Evolutionary conservation across 2,113 vertebrate species (phyloP).

Genomic region (Trematocara macrostoma): DNA sequence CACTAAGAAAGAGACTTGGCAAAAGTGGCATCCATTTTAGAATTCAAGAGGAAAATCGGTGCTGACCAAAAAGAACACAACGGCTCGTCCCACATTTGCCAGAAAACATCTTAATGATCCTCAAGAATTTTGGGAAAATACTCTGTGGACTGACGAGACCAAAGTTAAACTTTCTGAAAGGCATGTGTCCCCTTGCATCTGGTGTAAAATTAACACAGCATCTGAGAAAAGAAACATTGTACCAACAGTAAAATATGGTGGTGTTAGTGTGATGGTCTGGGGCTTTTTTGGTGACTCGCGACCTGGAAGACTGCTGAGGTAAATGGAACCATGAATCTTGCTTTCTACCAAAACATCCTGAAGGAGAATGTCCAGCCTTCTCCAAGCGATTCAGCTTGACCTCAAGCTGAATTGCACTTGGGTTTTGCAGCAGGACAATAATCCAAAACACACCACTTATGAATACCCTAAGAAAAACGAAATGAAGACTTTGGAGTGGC

Average conservation of each 20-base stretch:
- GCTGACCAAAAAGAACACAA: background rate
- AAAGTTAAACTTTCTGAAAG: background rate
- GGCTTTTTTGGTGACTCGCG: background rate
- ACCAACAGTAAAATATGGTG: background rate
- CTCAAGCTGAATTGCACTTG: background rate
- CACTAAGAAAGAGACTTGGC: background rate
- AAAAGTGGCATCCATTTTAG: background rate
- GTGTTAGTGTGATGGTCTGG: background rate
- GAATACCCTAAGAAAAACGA: background rate
- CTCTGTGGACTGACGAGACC: background rate
- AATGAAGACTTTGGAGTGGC: background rate
- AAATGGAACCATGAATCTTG: background rate
- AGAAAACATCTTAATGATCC: background rate
- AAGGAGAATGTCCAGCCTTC: background rate
- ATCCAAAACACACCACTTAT: background rate
- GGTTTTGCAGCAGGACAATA: background rate
- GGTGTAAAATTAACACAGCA: background rate
- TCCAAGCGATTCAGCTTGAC: background rate
- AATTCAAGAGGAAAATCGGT: background rate
- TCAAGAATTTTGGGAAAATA: background rate
- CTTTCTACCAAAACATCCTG: background rate
- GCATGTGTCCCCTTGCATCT: background rate
- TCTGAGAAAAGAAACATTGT: background rate
- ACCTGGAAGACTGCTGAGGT: background rate
- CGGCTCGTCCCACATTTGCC: background rate